Conservation (phyloP, 2,797 vertebrate species). For the Thripadectes ignobilis region DNA sequence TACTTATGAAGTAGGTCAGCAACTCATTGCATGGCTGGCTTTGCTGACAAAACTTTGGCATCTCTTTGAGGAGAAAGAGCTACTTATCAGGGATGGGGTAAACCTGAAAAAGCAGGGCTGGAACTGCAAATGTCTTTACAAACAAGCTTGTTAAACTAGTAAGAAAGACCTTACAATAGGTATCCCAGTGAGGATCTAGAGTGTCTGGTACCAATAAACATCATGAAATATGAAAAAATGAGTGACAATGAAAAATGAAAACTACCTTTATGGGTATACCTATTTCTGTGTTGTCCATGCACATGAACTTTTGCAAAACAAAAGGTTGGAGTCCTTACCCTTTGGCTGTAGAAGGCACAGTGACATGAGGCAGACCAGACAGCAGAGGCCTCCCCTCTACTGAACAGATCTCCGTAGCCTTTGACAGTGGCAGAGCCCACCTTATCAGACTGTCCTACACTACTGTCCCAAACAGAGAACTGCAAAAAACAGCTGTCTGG, state of each 20-base stretch:
- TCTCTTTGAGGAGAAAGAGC: not conserved
- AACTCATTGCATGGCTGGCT: not conserved
- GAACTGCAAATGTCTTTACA: not conserved
- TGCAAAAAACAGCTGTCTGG: not conserved
- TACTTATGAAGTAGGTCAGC: accelerated
- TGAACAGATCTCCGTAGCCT: not conserved
- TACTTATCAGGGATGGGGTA: not conserved
- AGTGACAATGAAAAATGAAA: not conserved
- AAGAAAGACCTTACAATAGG: not conserved
- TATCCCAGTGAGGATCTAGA: not conserved
- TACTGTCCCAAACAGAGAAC: not conserved
- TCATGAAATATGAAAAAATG: not conserved
- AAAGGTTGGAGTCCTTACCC: not conserved
- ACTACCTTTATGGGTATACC: not conserved
- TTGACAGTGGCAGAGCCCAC: not conserved
- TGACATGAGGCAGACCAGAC: not conserved
- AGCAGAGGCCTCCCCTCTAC: not conserved
- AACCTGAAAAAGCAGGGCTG: not conserved
- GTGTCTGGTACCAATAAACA: not conserved
- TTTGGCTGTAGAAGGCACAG: not conserved
- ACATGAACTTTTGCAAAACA: not conserved
- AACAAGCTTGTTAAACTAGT: not conserved
- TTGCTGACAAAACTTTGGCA: not conserved
- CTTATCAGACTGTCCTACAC: not conserved
- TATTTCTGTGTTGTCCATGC: not conserved